These are phyloP conservation scores for Istiophorus platypterus DNA, from an alignment of 2,113 vertebrate species.

Conservation along the genomic window DNA sequence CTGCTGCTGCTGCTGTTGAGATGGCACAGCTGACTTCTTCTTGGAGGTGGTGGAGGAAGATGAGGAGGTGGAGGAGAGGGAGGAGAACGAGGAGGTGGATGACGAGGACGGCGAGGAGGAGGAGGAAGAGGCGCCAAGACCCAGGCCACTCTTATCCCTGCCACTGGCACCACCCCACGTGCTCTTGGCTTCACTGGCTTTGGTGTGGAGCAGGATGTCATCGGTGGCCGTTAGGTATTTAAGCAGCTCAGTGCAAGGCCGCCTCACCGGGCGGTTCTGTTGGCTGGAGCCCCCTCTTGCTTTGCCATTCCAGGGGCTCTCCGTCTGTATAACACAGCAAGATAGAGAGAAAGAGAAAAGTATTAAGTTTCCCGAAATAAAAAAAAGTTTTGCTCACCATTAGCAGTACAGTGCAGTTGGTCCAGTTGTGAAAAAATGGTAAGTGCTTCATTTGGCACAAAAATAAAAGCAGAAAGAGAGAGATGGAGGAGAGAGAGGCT, in stretches of 20 bases:
- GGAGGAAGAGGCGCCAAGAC: constrained; percentile 77
- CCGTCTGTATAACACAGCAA: constrained; percentile 86
- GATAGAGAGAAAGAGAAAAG: constrained; percentile 46
- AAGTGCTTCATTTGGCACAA: constrained; percentile 48
- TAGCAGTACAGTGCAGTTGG: constrained; percentile 15
- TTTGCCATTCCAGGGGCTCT: constrained; percentile 97
- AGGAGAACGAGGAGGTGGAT: constrained; percentile 84
- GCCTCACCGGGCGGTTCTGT: constrained; percentile 93
- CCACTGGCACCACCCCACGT: constrained; percentile 84
- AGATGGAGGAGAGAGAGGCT: constrained; percentile 37
- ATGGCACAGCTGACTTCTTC: constrained; percentile 84
- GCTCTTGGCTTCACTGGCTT: constrained; percentile 92
- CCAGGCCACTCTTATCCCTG: constrained; percentile 90
- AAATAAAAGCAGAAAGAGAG: constrained; percentile 53
- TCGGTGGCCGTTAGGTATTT: constrained; percentile 98
- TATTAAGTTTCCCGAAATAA: constrained; percentile 38
- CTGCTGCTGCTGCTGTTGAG: constrained; percentile 81
- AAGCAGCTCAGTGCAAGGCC: constrained; percentile 98
- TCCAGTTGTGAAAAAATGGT: constrained; percentile 36
- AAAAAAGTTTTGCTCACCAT: constrained; percentile 35
- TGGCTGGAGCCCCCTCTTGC: constrained; percentile 92
- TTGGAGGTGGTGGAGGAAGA: constrained; percentile 85
- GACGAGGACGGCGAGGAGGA: constrained; percentile 84
- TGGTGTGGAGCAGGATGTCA: constrained; percentile 93
- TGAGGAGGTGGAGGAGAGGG: constrained; percentile 84